Evolutionary conservation across 1,140 invertebrate species (phyloP), one percentile per base, ranked within the genome.

Genomic region (Bicyclus anynana): DNA sequence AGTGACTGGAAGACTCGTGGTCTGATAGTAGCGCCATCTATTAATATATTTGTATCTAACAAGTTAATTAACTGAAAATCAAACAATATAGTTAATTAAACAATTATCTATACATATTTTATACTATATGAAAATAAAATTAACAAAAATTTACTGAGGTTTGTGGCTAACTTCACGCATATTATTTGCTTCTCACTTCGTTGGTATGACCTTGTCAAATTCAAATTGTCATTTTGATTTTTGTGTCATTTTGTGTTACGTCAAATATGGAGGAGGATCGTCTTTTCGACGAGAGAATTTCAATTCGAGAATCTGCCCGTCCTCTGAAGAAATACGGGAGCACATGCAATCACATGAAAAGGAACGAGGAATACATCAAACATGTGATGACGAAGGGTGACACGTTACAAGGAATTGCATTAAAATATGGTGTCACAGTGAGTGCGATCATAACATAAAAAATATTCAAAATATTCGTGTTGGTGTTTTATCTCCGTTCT

Each of bases 351-450:
- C 90, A 91, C 59, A 89, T 90, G 63, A 90, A 90, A 70, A 89
- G 90, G 67, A 91, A 91, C 70, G 93, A 95, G 72, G 92, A 92
- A 67, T 92, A 94, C 68, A 90, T 97, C 54, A 95, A 96, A 82
- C 96, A 98, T 82, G 90, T 89, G 35, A 92, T 98, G 56, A 87
- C 91, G 20, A 92, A 94, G 76, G 92, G 92, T 13, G 97, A 98
- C 83, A 98, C 97, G n/a, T 89, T 98, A 56, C 95, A 97, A 90
- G 96, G 97, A 69, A 94, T 98, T 65, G 95, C 97, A 17, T 90
- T 98, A 23, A 97, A 95, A 91, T 97, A 97, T 90, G 94, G 95
- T 77, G 94, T 96, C 68, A 96, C 96, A 78, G 96, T 98, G 91
- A 92, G 93, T 92, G 69, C 69, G 59, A 72, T 72, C 69, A 67